A percentile compares a stretch with the other conserved stretches of the same genome.
Evolutionary conservation across 2,888 invertebrate genomes (phyloP).

Genomic region (Apotomis capreana): DNA sequence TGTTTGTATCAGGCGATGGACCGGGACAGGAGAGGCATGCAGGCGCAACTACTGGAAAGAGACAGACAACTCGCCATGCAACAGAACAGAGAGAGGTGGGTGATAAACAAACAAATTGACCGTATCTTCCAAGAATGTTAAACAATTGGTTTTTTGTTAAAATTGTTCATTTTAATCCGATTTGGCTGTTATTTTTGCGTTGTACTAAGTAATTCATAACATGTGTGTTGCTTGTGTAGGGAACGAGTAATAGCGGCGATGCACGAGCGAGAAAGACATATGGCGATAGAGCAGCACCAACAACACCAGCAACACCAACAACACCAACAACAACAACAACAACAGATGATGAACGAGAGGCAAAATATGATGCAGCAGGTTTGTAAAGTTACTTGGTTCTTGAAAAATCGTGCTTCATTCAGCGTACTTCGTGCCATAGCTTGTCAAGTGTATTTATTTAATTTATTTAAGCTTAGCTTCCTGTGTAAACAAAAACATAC

Average conservation of each 20-base stretch:
- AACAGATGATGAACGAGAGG: conserved; percentile 52
- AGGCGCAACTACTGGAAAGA: conserved; percentile 71
- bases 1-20: conserved; percentile 59
- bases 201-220: neutral
- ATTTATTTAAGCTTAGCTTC: too few species aligned
- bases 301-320: conserved; percentile 59
- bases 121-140: too few species aligned
- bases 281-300: conserved; percentile 65
- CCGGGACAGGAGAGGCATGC: conserved; percentile 68
- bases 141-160: too few species aligned
- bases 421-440: too few species aligned
- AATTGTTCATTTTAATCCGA: too few species aligned
- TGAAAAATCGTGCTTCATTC: too few species aligned
- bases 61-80: conserved; percentile 68
- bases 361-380: conserved; percentile 55
- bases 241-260: conserved; percentile 66
- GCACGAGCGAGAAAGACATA: conserved; percentile 64
- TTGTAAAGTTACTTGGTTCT: conserved; percentile 5
- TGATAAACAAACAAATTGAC: too few species aligned
- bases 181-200: too few species aligned
- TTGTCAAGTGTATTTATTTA: too few species aligned
- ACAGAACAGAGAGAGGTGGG: conserved; percentile 65
- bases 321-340: conserved; percentile 49
- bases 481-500: too few species aligned
- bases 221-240: conserved; percentile 51